Evolutionary conservation across 1,140 invertebrate species (phyloP), one percentile per base, ranked within the genome.

Genomic region (Holotrichia oblita): DNA sequence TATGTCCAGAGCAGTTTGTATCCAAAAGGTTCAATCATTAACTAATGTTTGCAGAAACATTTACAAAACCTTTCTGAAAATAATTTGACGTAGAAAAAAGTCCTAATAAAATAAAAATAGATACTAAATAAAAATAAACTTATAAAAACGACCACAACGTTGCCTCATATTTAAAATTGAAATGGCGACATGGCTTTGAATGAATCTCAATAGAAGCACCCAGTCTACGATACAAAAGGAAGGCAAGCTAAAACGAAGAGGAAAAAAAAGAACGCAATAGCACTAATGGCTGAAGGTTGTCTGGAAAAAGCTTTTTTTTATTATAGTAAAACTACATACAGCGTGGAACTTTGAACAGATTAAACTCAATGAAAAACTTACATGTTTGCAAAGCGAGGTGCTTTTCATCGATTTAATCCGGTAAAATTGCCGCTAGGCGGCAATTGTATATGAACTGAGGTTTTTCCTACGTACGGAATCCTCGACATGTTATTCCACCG

Each of bases 361-460:
- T 55, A 55, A 55, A 55, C 48, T 55, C 48, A 55, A 0, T 55
- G 48, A 55, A 55, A 55, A 55, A 55, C 48, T 55, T 55, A 55
- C 48, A 55, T 55, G 48, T 55, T 55, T 55, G 48, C 4, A 55
- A 17, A 55, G 17, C 48, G 48, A 17, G 48, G 14, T 6, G 10
- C 12, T 55, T 55, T 55, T 55, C 17, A 55, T n/a, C 48, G 48
- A n/a, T 55, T n/a, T 55, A 55, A 55, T 55, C 48, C 48, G 17
- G 48, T 9, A 55, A n/a, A 55, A 55, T 55, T 55, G 48, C 48
- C 14, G 48, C 14, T 4, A 55, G 14, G 14, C 48, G 14, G 48
- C 14, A 14, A n/a, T n/a, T 55, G 48, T 55, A n/a, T 34, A n/a
- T 55, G 48, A 55, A 55, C 48, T 55, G 48, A 55, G 14, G 17